These are phyloP conservation scores for Cathartes aura DNA, from an alignment of 2,113 vertebrate genomes.

Conservation along the genomic window DNA sequence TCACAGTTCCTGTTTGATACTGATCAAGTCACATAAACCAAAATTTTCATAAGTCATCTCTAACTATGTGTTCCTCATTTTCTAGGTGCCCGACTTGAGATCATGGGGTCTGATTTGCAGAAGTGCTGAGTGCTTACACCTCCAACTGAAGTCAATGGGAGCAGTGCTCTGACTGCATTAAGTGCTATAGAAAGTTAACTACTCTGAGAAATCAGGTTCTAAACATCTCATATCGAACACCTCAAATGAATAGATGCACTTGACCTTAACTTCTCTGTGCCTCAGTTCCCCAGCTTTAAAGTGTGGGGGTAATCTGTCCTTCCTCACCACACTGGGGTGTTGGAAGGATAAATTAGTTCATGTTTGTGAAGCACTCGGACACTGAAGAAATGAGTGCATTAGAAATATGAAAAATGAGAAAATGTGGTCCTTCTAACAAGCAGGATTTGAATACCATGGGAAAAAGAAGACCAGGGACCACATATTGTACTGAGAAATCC, in stretches of 20 bases:
- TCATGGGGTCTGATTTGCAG: constrained; percentile 68
- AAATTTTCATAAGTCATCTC: neutral
- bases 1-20: neutral
- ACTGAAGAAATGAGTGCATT: neutral
- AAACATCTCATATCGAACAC: constrained; percentile 14
- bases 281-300: constrained; percentile 13
- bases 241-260: constrained; percentile 1
- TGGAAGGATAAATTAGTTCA: neutral
- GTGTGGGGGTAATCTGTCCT: neutral
- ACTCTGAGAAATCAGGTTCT: constrained; percentile 45
- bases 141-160: constrained; percentile 66
- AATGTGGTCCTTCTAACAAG: neutral
- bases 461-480: neutral
- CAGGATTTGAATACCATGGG: neutral
- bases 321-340: neutral
- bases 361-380: neutral
- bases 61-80: constrained; percentile 68
- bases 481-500: neutral
- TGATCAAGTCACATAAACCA: constrained; percentile 12
- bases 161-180: constrained; percentile 53
- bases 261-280: neutral
- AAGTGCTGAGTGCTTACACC: constrained; percentile 61
- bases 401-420: neutral
- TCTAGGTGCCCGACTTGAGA: constrained; percentile 66
- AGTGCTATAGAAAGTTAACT: constrained; percentile 54